Evolutionary conservation across 2,113 vertebrate genomes (phyloP).

Genomic region (Nymphicus hollandicus): DNA sequence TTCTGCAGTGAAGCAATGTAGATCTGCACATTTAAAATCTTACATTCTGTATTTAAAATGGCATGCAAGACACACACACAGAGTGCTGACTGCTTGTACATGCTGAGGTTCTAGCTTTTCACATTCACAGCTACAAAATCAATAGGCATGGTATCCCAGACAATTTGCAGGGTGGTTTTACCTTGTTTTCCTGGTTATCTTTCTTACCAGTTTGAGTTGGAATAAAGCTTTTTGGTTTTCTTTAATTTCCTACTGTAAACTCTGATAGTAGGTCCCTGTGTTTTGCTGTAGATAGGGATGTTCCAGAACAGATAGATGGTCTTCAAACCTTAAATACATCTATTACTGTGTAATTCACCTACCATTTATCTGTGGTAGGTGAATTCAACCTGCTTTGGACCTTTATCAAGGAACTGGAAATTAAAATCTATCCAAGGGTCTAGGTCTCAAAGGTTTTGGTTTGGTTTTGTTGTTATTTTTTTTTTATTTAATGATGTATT

Average conservation of each 20-base stretch:
- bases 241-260: neutral
- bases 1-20: neutral
- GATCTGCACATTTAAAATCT: neutral
- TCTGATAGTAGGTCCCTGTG: neutral
- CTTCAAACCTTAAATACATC: neutral
- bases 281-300: neutral
- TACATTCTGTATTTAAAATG: neutral
- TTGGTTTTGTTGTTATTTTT: neutral
- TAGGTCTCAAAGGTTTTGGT: neutral
- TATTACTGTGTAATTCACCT: neutral
- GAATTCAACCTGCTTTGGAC: neutral
- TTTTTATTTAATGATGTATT: neutral
- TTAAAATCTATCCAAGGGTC: neutral
- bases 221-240: neutral
- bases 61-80: neutral
- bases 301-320: neutral
- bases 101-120: neutral
- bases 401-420: neutral
- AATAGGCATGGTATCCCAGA: neutral
- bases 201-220: neutral
- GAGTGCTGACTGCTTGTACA: neutral
- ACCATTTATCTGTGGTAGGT: neutral
- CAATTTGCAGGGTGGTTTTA: neutral
- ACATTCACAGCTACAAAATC: neutral
- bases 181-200: neutral